Conservation (phyloP, 1,140 invertebrate species). For the Anastrepha obliqua region DNA sequence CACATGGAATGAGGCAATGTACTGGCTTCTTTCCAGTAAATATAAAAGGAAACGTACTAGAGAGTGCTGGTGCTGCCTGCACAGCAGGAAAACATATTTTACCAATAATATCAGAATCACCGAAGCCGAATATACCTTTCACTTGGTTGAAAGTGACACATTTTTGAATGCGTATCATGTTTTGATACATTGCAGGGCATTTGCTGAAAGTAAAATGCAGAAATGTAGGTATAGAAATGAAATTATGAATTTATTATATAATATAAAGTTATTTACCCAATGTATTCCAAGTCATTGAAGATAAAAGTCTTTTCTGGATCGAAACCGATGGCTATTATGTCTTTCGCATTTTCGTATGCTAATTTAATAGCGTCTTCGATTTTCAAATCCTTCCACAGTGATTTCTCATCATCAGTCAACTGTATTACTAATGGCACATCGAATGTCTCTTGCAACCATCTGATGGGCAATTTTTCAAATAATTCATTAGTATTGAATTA, state of each 20-base stretch:
- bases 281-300: conserved; percentile 95
- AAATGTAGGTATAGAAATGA: neutral
- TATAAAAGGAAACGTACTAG: conserved; percentile 96
- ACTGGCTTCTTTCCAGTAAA: conserved; percentile 86
- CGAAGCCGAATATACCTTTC: conserved; percentile 98
- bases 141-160: conserved; percentile 97
- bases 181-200: conserved; percentile 93
- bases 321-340: conserved; percentile 99
- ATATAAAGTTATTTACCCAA: conserved; percentile 82
- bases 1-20: conserved; percentile 97
- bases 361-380: conserved; percentile 92
- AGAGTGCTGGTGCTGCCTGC: conserved; percentile 96
- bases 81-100: conserved; percentile 98
- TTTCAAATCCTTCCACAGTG: conserved; percentile 96
- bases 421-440: conserved; percentile 97
- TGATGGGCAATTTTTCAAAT: conserved; percentile 73
- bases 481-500: conserved; percentile 10
- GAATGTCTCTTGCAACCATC: conserved; percentile 98
- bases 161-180: conserved; percentile 93
- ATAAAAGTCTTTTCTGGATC: conserved; percentile 97
- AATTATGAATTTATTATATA: neutral
- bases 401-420: conserved; percentile 99
- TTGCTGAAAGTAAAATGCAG: conserved; percentile 39
- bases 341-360: conserved; percentile 94
- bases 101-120: conserved; percentile 95